Conservation (phyloP, 2,113 vertebrate genomes). For the Theristicus caerulescens region DNA sequence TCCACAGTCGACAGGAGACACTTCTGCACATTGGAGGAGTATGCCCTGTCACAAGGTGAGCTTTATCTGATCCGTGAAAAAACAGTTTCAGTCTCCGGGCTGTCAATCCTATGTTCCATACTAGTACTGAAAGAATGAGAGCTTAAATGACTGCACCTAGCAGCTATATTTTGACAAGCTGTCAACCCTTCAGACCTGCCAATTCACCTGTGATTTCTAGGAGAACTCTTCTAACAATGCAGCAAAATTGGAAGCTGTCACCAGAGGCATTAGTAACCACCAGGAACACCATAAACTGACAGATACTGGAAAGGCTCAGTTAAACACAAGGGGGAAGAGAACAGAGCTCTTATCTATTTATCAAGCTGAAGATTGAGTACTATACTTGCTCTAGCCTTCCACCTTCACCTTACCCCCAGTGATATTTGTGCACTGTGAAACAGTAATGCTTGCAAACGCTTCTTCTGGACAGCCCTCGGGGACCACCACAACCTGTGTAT, state of each 20-base stretch:
- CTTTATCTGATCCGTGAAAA: not conserved
- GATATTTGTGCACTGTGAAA: not conserved
- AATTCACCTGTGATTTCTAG: slow-evolving; percentile 8
- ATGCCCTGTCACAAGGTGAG: not conserved
- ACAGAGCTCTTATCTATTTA: not conserved
- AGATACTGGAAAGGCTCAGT: not conserved
- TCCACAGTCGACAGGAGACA: not conserved
- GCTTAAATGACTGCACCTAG: not conserved
- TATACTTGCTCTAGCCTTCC: not conserved
- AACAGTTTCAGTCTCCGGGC: not conserved
- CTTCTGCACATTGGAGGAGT: not conserved
- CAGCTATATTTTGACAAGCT: slow-evolving; percentile 27
- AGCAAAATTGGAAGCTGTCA: slow-evolving; percentile 10
- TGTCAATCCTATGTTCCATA: slow-evolving; percentile 1
- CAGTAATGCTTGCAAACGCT: not conserved
- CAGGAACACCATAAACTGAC: not conserved
- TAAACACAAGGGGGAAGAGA: not conserved
- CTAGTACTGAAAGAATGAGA: not conserved
- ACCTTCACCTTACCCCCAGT: not conserved
- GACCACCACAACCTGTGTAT: not conserved
- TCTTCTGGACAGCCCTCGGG: not conserved
- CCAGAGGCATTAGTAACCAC: not conserved
- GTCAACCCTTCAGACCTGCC: slow-evolving; percentile 3
- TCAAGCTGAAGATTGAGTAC: not conserved
- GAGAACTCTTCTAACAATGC: not conserved